Percentiles rank a stretch among this genome's conserved stretches.
phyloP scores from a whole-genome alignment of 2,113 vertebrate genomes.

The Ardeotis arabs region DNA sequence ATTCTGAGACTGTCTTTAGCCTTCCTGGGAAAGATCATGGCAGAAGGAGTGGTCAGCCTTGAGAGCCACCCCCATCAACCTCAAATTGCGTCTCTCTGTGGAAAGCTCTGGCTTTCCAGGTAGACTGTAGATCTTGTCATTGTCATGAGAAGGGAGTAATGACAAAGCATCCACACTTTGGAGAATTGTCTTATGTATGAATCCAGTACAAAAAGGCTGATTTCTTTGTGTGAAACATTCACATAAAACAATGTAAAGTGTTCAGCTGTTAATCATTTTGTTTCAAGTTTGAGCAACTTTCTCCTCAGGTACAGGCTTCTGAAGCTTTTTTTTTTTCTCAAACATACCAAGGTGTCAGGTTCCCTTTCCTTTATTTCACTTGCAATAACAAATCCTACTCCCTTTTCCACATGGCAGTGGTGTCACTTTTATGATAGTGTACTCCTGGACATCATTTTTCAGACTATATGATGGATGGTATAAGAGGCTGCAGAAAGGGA shows the following conservation, averaged over 20 bases:
- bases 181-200: background rate
- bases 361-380: background rate
- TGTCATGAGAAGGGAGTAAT: background rate
- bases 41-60: background rate
- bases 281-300: background rate
- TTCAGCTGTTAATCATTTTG: background rate
- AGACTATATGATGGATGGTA: background rate
- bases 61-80: background rate
- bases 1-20: background rate
- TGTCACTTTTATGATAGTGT: background rate
- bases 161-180: background rate
- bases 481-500: background rate
- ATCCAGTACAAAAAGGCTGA: background rate
- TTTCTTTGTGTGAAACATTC: background rate
- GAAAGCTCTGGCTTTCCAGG: background rate
- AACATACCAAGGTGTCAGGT: background rate
- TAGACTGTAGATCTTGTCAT: background rate
- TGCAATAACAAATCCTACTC: background rate
- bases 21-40: background rate
- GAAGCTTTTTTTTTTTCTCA: background rate
- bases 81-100: background rate
- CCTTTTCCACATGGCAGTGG: background rate
- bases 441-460: background rate
- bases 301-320: background rate
- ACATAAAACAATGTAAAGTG: background rate